phyloP scores from a whole-genome alignment of 2,888 invertebrate species.

The Nezara viridula region DNA sequence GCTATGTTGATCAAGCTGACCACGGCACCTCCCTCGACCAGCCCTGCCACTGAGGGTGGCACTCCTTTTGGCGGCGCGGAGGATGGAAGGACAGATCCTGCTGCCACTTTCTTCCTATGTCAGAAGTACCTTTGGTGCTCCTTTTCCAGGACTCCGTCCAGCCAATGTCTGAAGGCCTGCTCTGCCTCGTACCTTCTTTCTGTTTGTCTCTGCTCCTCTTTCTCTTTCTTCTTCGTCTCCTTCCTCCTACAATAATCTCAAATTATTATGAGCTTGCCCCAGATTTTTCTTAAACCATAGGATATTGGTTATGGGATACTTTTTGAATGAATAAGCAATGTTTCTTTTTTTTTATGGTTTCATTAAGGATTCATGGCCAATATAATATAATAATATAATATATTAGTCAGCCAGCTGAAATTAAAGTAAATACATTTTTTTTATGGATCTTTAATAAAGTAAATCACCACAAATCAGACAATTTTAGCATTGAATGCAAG shows the following conservation, averaged over 20 bases:
- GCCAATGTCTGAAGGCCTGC: conserved; percentile 65
- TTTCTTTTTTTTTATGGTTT: no score
- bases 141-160: conserved; percentile 65
- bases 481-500: no score
- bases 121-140: conserved; percentile 51
- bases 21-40: conserved; percentile 10
- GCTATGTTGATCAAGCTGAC: neutral
- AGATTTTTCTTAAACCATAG: neutral
- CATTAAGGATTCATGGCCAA: no score
- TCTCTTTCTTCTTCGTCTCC: conserved; percentile 61
- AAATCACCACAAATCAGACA: no score
- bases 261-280: neutral
- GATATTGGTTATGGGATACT: no score
- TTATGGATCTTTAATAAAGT: no score
- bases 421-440: no score
- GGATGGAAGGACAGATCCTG: neutral
- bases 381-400: no score
- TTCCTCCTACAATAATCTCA: conserved; percentile 52
- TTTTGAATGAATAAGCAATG: no score
- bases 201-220: conserved; percentile 60
- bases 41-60: neutral
- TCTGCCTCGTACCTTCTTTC: conserved; percentile 65
- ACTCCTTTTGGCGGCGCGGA: neutral
- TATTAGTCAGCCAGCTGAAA: no score
- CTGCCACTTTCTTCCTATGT: conserved; percentile 45